Conservation (phyloP, 2,888 invertebrate genomes). For the Trichopoda pennipes region DNA sequence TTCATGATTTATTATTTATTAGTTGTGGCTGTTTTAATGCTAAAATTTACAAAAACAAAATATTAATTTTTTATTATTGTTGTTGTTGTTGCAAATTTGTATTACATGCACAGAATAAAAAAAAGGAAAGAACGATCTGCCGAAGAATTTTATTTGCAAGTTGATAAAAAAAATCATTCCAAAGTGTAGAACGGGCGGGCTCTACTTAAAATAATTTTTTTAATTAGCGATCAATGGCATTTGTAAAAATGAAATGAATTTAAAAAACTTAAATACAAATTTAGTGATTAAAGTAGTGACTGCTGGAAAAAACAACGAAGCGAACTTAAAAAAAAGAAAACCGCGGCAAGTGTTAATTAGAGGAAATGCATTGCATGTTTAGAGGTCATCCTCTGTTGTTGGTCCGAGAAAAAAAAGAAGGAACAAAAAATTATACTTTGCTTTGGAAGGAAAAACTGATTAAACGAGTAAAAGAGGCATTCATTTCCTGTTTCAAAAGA, state of each 20-base stretch:
- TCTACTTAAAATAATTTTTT: background rate
- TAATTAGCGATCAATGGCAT: background rate
- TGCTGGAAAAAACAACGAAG: too few species aligned
- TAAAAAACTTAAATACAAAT: too few species aligned
- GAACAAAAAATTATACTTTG: too few species aligned
- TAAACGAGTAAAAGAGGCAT: too few species aligned
- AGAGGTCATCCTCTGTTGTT: too few species aligned
- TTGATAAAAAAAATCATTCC: conserved; percentile 16
- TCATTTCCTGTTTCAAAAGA: too few species aligned
- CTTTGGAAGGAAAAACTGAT: too few species aligned
- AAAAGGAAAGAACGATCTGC: conserved; percentile 21
- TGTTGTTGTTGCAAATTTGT: conserved; percentile 51
- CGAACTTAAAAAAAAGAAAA: too few species aligned
- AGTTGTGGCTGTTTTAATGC: conserved; percentile 6
- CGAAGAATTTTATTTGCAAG: conserved; percentile 34
- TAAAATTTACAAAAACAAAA: conserved; percentile 36
- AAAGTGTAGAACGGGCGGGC: background rate
- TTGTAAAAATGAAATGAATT: background rate
- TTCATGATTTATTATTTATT: conserved; percentile 51
- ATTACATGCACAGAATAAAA: conserved; percentile 7
- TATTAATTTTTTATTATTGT: conserved; percentile 37
- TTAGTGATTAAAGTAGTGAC: too few species aligned
- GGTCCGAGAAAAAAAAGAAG: too few species aligned
- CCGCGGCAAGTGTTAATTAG: too few species aligned
- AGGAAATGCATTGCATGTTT: too few species aligned